Conservation (phyloP, 2,888 invertebrate genomes). For the Anagyrus pseudococci region DNA sequence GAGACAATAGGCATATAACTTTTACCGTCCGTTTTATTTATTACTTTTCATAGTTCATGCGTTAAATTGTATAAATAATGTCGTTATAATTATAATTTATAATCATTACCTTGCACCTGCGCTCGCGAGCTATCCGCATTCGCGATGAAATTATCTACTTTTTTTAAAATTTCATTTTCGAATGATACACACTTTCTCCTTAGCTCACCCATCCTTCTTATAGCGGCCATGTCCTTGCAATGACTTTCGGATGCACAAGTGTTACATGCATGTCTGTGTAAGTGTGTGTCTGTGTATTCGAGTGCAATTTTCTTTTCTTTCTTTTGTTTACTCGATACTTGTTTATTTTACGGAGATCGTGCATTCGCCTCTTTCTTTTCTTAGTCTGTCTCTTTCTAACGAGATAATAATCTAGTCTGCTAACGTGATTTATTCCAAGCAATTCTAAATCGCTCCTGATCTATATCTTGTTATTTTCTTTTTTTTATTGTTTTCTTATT, state of each 20-base stretch:
- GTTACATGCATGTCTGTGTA: no score
- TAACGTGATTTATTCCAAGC: slow-evolving; percentile 49
- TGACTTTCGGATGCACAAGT: slow-evolving; percentile 40
- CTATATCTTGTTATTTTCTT: no score
- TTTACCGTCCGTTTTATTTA: slow-evolving; percentile 52
- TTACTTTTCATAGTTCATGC: slow-evolving; percentile 56
- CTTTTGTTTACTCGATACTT: slow-evolving; percentile 13
- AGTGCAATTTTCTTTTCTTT: slow-evolving; percentile 24
- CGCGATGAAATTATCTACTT: slow-evolving; percentile 12
- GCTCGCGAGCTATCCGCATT: slow-evolving; percentile 21
- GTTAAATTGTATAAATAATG: slow-evolving; percentile 61
- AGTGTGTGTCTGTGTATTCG: slow-evolving; percentile 19
- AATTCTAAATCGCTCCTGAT: neutral
- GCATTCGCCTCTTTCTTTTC: slow-evolving; percentile 9
- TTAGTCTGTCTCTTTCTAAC: neutral
- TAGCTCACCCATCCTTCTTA: slow-evolving; percentile 34
- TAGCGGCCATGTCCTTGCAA: slow-evolving; percentile 56
- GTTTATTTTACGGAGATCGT: neutral
- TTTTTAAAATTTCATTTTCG: slow-evolving; percentile 40
- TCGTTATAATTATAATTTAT: slow-evolving; percentile 58
- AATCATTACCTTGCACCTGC: slow-evolving; percentile 54
- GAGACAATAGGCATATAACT: no score
- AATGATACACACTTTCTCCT: slow-evolving; percentile 51
- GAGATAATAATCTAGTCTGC: slow-evolving; percentile 58
- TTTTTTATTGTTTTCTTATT: no score